Conservation (phyloP, 2,888 invertebrate species). For the Diarsia rubi region DNA sequence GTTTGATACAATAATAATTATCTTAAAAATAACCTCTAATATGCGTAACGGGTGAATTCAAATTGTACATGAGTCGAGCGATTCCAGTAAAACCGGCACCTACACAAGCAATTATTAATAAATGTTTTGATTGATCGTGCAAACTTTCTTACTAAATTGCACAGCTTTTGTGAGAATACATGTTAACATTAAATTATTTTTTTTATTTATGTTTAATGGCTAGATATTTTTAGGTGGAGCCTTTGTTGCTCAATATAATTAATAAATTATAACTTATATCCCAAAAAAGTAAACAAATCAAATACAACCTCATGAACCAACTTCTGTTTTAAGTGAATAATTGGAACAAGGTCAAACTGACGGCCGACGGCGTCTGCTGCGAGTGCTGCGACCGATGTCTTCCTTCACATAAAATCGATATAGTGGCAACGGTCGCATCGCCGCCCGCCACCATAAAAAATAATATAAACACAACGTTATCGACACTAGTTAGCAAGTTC, state of each 20-base stretch:
- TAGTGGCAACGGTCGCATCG: constrained; percentile 73
- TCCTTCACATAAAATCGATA: constrained; percentile 87
- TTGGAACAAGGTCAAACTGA: constrained; percentile 85
- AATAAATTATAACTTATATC: constrained; percentile 2
- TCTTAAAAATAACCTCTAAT: neutral
- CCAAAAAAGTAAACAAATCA: constrained; percentile 30
- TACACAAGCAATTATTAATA: constrained; percentile 11
- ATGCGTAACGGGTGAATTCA: neutral
- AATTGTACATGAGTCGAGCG: constrained; percentile 1
- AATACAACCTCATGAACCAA: constrained; percentile 50
- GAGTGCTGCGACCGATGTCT: constrained; percentile 80
- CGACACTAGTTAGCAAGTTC: constrained; percentile 48
- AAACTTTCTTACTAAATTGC: constrained; percentile 30
- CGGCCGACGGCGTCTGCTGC: constrained; percentile 77
- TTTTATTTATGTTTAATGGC: neutral
- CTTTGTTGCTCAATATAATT: neutral
- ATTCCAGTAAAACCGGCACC: constrained; percentile 3
- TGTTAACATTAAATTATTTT: neutral
- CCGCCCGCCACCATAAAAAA: constrained; percentile 71
- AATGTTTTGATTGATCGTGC: constrained; percentile 37
- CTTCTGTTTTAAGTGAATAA: constrained; percentile 70
- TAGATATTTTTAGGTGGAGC: neutral
- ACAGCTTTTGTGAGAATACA: constrained; percentile 15
- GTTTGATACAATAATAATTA: neutral
- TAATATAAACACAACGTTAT: constrained; percentile 63